Evolutionary conservation across 2,797 vertebrate genomes (phyloP).

Genomic region (Rhinichthys osculus): DNA sequence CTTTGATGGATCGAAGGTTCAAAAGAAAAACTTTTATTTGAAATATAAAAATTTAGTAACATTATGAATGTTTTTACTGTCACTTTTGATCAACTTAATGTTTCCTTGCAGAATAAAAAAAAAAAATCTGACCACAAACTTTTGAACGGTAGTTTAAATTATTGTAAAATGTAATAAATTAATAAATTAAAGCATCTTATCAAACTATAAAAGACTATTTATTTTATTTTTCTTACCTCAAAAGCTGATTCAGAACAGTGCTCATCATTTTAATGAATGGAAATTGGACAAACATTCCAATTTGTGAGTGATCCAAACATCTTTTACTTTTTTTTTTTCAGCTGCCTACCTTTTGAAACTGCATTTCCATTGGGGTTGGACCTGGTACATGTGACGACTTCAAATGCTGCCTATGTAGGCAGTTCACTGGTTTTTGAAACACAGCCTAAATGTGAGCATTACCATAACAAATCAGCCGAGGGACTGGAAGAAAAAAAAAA

Average conservation of each 20-base stretch:
- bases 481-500: neutral
- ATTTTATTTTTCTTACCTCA: neutral
- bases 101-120: neutral
- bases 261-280: neutral
- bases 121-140: neutral
- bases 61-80: neutral
- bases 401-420: neutral
- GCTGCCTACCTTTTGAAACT: neutral
- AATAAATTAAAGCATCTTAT: neutral
- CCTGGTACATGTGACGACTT: neutral
- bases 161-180: neutral
- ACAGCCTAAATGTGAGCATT: neutral
- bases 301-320: neutral
- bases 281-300: conserved; percentile 8
- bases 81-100: neutral
- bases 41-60: neutral
- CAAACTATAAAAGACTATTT: neutral
- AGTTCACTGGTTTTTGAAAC: neutral
- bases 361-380: neutral
- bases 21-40: neutral
- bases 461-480: conserved; percentile 1
- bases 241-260: neutral
- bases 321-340: too few species aligned
- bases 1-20: neutral
- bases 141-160: neutral